Conservation (phyloP, 2,888 invertebrate genomes). For the Glyphotaelius pellucidus region DNA sequence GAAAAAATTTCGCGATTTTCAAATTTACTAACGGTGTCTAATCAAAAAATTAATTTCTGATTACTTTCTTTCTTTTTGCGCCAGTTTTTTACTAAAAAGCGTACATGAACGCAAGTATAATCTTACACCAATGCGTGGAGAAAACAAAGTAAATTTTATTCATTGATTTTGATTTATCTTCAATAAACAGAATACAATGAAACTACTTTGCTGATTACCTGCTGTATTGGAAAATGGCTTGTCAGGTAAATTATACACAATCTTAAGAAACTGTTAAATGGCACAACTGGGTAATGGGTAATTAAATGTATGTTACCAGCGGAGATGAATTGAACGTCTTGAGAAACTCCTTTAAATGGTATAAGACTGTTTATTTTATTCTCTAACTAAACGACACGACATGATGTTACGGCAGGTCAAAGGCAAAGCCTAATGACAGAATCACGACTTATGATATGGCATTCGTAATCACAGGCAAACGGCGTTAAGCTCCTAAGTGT, state of each 20-base stretch:
- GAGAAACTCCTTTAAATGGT: neutral
- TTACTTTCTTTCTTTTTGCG: too few species aligned
- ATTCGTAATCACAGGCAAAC: neutral
- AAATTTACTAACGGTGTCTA: too few species aligned
- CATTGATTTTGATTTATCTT: neutral
- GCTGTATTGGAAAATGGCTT: neutral
- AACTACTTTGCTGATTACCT: neutral
- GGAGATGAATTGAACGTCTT: neutral
- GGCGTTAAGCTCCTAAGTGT: neutral
- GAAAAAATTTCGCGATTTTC: too few species aligned
- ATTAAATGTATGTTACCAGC: neutral
- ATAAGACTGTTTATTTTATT: neutral
- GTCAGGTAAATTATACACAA: neutral
- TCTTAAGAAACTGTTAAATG: neutral
- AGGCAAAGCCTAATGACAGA: neutral
- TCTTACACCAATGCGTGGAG: neutral
- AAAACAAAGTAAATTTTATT: neutral
- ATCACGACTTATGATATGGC: neutral
- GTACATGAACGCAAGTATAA: neutral
- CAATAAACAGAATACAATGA: neutral
- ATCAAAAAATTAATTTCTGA: too few species aligned
- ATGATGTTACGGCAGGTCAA: neutral
- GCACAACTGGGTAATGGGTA: neutral
- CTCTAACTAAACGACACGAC: conserved; percentile 2
- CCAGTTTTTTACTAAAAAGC: too few species aligned